A percentile compares a stretch with the other conserved stretches of the same genome.
phyloP scores from a whole-genome alignment of 2,797 vertebrate genomes.

The Gallirallus australis region DNA sequence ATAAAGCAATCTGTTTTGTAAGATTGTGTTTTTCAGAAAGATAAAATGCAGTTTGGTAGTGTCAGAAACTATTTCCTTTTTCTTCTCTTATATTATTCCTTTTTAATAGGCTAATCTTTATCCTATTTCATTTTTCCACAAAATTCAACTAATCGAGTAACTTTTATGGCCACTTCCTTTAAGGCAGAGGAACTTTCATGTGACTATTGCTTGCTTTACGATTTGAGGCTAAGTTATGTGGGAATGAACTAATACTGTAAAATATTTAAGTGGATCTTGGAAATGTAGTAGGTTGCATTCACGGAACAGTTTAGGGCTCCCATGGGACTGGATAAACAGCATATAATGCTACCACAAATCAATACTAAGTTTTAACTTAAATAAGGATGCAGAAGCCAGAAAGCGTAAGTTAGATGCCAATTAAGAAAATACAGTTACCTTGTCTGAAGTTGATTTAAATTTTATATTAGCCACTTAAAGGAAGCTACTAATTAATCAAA shows the following conservation, averaged over 20 bases:
- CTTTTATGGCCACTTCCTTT: not conserved
- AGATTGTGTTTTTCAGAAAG: not conserved
- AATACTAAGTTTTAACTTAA: not conserved
- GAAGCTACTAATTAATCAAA: not conserved
- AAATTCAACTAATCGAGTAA: not conserved
- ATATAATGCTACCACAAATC: not conserved
- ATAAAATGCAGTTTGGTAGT: not conserved
- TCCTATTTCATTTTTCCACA: not conserved
- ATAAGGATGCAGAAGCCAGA: not conserved
- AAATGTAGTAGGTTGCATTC: not conserved
- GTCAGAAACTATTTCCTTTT: not conserved
- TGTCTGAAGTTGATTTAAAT: not conserved
- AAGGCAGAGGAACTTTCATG: not conserved
- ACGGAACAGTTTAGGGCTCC: not conserved
- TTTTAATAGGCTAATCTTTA: not conserved
- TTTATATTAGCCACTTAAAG: not conserved
- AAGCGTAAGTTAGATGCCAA: not conserved
- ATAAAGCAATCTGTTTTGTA: not conserved
- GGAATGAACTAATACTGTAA: not conserved
- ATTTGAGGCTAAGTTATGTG: not conserved
- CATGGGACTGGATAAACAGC: not conserved
- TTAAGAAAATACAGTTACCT: not conserved
- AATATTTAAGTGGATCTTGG: not conserved
- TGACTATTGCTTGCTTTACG: not conserved
- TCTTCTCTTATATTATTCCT: not conserved